Conservation (phyloP, 2,113 vertebrate genomes). For the Mesitornis unicolor region DNA sequence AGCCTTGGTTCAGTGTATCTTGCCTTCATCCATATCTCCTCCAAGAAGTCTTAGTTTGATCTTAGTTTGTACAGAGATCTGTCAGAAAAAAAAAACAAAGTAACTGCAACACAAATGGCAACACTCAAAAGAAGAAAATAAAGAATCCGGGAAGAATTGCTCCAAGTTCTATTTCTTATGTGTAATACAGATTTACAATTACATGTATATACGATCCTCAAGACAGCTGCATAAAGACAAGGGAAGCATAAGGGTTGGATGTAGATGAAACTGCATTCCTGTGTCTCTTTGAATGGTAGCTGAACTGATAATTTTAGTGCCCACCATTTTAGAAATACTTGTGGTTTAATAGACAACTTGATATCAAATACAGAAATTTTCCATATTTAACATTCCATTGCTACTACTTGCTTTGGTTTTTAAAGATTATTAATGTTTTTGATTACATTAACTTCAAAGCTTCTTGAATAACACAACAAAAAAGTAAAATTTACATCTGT, state of each 20-base stretch:
- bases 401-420: not conserved
- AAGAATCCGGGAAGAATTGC: not conserved
- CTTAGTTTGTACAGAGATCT: not conserved
- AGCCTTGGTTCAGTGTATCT: not conserved
- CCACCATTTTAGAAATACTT: not conserved
- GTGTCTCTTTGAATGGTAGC: slow-evolving; percentile 3
- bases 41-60: not conserved
- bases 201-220: not conserved
- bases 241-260: not conserved
- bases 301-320: slow-evolving; percentile 24
- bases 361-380: not conserved
- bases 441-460: not conserved
- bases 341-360: not conserved
- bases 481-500: not conserved
- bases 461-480: not conserved
- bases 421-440: not conserved
- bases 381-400: not conserved
- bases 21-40: not conserved
- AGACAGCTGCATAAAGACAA: not conserved
- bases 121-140: not conserved
- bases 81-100: not conserved
- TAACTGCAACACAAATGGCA: not conserved
- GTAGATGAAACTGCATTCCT: not conserved
- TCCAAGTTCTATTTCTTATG: not conserved
- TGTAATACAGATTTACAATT: not conserved